A percentile compares a stretch with the other conserved stretches of the same genome.
These are phyloP conservation scores for Muntiacus reevesi DNA, from an alignment of 2,113 vertebrate genomes.

Conservation along the genomic window DNA sequence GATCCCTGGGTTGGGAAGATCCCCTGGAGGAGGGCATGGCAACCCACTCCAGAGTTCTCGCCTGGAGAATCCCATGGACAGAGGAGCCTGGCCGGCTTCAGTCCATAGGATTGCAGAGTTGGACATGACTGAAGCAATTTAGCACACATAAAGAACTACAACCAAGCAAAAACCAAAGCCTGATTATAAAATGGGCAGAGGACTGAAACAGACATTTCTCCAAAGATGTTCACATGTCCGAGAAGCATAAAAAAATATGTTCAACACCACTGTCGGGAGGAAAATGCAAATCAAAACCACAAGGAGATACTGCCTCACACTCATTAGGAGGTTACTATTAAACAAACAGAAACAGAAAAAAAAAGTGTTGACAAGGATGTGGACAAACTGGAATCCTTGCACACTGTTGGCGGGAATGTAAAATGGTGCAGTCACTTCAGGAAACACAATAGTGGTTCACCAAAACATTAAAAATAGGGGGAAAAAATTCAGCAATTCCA, in stretches of 20 bases:
- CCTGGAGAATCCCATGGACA: not conserved
- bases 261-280: not conserved
- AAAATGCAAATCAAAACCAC: not conserved
- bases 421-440: not conserved
- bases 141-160: not conserved
- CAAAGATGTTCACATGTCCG: not conserved
- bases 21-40: not conserved
- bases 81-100: not conserved
- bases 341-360: not conserved
- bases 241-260: not conserved
- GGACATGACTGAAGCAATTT: not conserved
- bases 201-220: not conserved
- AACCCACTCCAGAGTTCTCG: not conserved
- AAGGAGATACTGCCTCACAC: not conserved
- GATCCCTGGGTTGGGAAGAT: not conserved
- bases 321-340: not conserved
- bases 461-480: not conserved
- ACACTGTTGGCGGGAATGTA: not conserved
- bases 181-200: not conserved
- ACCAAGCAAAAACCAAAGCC: not conserved
- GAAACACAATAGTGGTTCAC: not conserved
- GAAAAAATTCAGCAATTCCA: not conserved
- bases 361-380: not conserved
- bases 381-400: not conserved
- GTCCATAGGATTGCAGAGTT: not conserved